Conservation (phyloP, 2,888 invertebrate genomes). For the Epirrhoe alternata region DNA sequence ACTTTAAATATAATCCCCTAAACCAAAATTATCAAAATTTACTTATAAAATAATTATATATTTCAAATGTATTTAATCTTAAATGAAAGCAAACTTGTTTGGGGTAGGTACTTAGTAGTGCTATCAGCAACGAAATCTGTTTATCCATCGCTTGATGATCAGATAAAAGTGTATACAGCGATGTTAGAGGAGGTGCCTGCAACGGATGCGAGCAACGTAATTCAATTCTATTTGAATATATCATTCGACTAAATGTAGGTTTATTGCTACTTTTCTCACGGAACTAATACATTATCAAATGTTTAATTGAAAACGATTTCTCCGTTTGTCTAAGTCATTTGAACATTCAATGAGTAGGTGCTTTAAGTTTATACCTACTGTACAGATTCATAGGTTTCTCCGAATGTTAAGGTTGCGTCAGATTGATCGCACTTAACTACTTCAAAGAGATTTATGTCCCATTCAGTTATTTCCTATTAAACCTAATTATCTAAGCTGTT, state of each 20-base stretch:
- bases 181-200: slow-evolving; percentile 74
- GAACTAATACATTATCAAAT: slow-evolving; percentile 82
- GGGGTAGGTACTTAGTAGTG: slow-evolving; percentile 42
- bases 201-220: slow-evolving; percentile 80
- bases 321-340: slow-evolving; percentile 74
- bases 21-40: no score
- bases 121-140: slow-evolving; percentile 70
- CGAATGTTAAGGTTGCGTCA: slow-evolving; percentile 27
- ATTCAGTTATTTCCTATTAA: slow-evolving; percentile 56
- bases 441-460: slow-evolving; percentile 58
- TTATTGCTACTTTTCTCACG: slow-evolving; percentile 85
- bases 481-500: slow-evolving; percentile 52
- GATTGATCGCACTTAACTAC: slow-evolving; percentile 62
- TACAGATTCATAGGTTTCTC: background rate
- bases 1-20: background rate
- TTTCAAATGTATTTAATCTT: background rate
- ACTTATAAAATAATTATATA: background rate
- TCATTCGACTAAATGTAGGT: slow-evolving; percentile 82
- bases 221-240: slow-evolving; percentile 83
- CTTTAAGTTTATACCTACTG: background rate
- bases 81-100: slow-evolving; percentile 22
- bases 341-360: slow-evolving; percentile 47
- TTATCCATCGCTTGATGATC: slow-evolving; percentile 77
- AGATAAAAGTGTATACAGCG: slow-evolving; percentile 71
- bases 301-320: slow-evolving; percentile 80